Percentiles rank a stretch among this genome's conserved stretches.
Evolutionary conservation across 2,113 vertebrate species (phyloP).

Genomic region (Origma solitaria): DNA sequence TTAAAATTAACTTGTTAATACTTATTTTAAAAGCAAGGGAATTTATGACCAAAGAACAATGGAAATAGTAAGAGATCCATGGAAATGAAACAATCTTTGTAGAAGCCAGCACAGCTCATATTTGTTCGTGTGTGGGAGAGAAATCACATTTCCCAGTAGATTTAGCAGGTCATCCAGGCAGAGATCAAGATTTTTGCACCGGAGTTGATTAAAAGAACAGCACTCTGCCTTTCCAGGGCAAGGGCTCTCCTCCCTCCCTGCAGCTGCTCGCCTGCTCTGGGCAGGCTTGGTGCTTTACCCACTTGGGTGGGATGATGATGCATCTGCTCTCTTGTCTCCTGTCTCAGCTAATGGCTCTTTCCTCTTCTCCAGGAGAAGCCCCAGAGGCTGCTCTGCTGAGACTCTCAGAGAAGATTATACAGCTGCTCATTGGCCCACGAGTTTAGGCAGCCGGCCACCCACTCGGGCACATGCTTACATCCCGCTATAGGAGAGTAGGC

Average conservation of each 20-base stretch:
- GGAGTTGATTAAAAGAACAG: background rate
- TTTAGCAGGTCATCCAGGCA: background rate
- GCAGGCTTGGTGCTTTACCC: accelerated
- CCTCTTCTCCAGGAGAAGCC: background rate
- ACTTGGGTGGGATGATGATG: background rate
- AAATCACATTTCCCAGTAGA: background rate
- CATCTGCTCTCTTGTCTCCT: background rate
- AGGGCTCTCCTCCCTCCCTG: too few relatives aligned
- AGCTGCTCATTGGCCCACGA: background rate
- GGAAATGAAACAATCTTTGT: background rate
- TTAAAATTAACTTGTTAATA: background rate
- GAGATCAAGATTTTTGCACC: background rate
- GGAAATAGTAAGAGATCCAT: background rate
- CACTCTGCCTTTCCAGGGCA: background rate
- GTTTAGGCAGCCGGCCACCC: background rate
- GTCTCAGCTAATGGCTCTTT: background rate
- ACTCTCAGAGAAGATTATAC: background rate
- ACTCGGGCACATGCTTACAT: accelerated
- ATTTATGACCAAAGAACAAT: background rate
- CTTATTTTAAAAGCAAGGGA: background rate
- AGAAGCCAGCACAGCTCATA: background rate
- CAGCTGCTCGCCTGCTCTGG: background rate
- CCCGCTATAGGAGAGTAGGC: background rate
- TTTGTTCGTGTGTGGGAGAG: background rate
- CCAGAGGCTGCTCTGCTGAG: background rate